phyloP scores from a whole-genome alignment of 2,113 vertebrate species.

The Misgurnus anguillicaudatus region DNA sequence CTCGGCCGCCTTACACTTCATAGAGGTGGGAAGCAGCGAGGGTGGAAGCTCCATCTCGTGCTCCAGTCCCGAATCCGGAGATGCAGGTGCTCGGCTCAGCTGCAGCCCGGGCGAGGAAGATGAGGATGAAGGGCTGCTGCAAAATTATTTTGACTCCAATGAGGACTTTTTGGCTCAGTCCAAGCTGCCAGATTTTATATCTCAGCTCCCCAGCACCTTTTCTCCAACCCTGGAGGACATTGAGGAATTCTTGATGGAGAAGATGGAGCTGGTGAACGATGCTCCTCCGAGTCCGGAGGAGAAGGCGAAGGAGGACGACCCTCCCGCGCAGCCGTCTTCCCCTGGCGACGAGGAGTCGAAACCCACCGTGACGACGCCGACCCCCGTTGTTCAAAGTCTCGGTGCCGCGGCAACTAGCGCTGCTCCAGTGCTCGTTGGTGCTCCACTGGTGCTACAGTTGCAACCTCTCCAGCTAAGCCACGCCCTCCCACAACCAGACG shows the following conservation, averaged over 20 bases:
- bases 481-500: conserved; percentile 46
- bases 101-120: conserved; percentile 65
- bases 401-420: conserved; percentile 38
- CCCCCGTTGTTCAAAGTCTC: conserved; percentile 20
- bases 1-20: conserved; percentile 62
- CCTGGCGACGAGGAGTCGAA: conserved; percentile 42
- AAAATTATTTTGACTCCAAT: conserved; percentile 54
- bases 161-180: conserved; percentile 52
- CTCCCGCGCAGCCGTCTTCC: conserved; percentile 17
- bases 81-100: conserved; percentile 54
- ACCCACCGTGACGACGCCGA: conserved; percentile 22
- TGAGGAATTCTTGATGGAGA: conserved; percentile 85
- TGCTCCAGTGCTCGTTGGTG: conserved; percentile 62
- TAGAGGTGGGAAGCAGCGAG: conserved; percentile 59
- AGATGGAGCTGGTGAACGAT: conserved; percentile 75
- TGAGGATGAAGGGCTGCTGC: conserved; percentile 62
- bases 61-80: conserved; percentile 62
- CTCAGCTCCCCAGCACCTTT: conserved; percentile 73
- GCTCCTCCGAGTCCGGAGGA: conserved; percentile 55
- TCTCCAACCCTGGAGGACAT: conserved; percentile 88
- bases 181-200: conserved; percentile 75
- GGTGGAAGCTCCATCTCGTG: conserved; percentile 65
- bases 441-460: conserved; percentile 80
- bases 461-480: conserved; percentile 73
- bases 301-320: conserved; percentile 56